A percentile compares a stretch with the other conserved stretches of the same genome.
phyloP scores from a whole-genome alignment of 2,113 vertebrate genomes.

The Caranx melampygus region DNA sequence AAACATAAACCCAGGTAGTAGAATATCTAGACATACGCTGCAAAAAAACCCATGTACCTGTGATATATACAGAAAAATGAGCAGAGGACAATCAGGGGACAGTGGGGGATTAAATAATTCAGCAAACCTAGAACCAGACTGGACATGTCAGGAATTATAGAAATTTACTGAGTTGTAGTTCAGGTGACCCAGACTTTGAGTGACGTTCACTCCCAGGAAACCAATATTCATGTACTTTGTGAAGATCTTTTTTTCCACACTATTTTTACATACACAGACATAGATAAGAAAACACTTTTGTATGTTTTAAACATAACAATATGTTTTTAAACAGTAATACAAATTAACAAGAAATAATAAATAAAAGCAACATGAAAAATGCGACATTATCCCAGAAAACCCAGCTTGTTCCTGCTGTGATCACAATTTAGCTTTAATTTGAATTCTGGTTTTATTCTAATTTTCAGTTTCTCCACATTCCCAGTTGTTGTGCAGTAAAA shows the following conservation, averaged over 20 bases:
- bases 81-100: background rate
- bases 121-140: background rate
- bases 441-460: background rate
- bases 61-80: background rate
- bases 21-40: background rate
- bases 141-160: background rate
- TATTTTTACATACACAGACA: background rate
- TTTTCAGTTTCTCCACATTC: slow-evolving; percentile 1
- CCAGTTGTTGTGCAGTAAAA: background rate
- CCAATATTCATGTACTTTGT: background rate
- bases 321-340: no score
- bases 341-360: no score
- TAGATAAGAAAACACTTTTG: background rate
- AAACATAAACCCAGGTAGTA: background rate
- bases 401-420: background rate
- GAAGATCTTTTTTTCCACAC: background rate
- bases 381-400: background rate
- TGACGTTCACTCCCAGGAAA: background rate
- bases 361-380: no score
- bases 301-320: no score
- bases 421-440: background rate
- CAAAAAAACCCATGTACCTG: background rate
- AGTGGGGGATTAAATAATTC: background rate
- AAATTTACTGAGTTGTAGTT: background rate
- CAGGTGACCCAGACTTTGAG: background rate